phyloP scores from a whole-genome alignment of 2,888 invertebrate species.

The Tenthredo distinguenda region DNA sequence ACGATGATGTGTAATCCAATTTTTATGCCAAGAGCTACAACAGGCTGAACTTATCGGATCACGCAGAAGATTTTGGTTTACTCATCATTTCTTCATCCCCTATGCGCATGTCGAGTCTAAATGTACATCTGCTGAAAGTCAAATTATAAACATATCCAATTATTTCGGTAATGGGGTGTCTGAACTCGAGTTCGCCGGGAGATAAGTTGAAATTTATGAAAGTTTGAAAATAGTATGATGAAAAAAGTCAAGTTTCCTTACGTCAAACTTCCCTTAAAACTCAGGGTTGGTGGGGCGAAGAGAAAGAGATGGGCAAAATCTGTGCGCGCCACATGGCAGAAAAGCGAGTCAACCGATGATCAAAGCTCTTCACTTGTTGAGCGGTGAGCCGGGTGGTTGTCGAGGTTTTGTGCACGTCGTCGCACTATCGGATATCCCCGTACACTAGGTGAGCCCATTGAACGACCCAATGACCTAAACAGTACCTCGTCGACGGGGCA shows the following conservation, averaged over 20 bases:
- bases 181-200: not conserved
- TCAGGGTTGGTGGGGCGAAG: not conserved
- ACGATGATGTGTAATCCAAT: not conserved
- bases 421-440: constrained; percentile 48
- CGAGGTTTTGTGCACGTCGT: constrained; percentile 43
- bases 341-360: constrained; percentile 45
- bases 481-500: constrained; percentile 32
- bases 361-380: constrained; percentile 50
- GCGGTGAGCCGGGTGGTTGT: constrained; percentile 19
- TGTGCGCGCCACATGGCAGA: constrained; percentile 25
- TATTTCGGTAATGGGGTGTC: not conserved
- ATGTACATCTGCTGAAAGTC: not conserved
- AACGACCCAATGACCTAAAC: constrained; percentile 44
- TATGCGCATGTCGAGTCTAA: not conserved
- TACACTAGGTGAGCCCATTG: constrained; percentile 29
- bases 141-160: not conserved
- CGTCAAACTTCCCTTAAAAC: not conserved
- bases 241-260: not conserved
- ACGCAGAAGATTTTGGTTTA: not conserved
- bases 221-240: not conserved
- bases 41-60: not conserved
- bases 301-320: constrained; percentile 13
- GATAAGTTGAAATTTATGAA: not conserved
- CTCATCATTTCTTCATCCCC: not conserved
- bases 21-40: not conserved